These are phyloP conservation scores for Cheilosia urbana DNA, from an alignment of 2,888 invertebrate genomes.

Conservation along the genomic window DNA sequence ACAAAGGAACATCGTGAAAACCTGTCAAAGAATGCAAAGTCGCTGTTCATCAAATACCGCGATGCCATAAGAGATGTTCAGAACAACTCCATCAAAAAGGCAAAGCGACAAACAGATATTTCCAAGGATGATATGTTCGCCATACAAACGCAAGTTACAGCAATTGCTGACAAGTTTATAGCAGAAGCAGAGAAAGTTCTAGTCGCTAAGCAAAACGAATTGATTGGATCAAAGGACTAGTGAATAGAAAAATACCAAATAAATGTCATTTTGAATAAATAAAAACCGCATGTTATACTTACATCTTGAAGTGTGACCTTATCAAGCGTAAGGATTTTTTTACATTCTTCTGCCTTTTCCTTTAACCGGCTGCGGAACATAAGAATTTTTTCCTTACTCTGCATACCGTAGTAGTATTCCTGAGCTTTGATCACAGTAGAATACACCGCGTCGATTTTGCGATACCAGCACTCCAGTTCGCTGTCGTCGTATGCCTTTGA, in stretches of 20 bases:
- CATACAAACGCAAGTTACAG: conserved; percentile 89
- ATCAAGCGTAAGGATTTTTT: conserved; percentile 79
- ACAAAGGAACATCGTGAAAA: conserved; percentile 96
- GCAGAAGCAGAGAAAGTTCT: conserved; percentile 87
- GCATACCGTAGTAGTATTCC: conserved; percentile 79
- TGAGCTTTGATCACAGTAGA: conserved; percentile 79
- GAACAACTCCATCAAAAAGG: conserved; percentile 88
- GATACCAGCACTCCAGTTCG: conserved; percentile 81
- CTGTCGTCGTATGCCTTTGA: conserved; percentile 76
- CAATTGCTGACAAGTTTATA: conserved; percentile 88
- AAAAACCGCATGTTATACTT: conserved; percentile 62
- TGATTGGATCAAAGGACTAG: conserved; percentile 85
- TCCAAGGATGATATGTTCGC: conserved; percentile 89
- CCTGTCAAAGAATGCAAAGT: conserved; percentile 94
- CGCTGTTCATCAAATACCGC: conserved; percentile 90
- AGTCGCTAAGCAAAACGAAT: conserved; percentile 89
- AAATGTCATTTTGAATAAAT: conserved; percentile 23
- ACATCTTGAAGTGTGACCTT: conserved; percentile 78
- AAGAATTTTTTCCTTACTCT: conserved; percentile 81
- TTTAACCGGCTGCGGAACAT: conserved; percentile 80
- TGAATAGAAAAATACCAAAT: neutral
- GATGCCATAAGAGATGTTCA: conserved; percentile 91
- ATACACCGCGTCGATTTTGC: conserved; percentile 81
- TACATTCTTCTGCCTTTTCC: conserved; percentile 79
- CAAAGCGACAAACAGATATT: conserved; percentile 88